Evolutionary conservation across 2,888 invertebrate genomes (phyloP).

Genomic region (Ennomos quercinarius): DNA sequence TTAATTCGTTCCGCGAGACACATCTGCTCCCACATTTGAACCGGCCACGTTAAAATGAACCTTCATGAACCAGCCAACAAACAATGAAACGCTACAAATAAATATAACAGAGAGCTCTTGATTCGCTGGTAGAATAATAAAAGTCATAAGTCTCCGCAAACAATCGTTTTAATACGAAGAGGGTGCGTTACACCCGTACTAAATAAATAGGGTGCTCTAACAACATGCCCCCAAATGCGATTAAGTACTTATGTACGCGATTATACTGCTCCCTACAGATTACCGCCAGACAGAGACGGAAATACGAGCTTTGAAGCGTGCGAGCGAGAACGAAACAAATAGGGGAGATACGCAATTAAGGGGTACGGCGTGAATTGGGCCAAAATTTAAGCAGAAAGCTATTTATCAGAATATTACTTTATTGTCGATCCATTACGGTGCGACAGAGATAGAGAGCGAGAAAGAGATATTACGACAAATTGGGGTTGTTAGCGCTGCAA

Average conservation of each 20-base stretch:
- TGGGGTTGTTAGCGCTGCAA: constrained; percentile 65
- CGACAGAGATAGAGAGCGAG: constrained; percentile 36
- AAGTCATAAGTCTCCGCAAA: constrained; percentile 75
- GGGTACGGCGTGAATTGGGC: constrained; percentile 78
- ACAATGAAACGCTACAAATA: constrained; percentile 1
- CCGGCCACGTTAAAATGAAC: constrained; percentile 57
- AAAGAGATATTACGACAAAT: constrained; percentile 60
- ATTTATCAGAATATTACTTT: constrained; percentile 84
- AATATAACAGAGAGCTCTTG: constrained; percentile 46
- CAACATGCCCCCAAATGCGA: constrained; percentile 76
- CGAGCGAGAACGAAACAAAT: constrained; percentile 53
- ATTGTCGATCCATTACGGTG: constrained; percentile 81
- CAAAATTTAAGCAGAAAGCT: constrained; percentile 83
- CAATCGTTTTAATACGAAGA: constrained; percentile 73
- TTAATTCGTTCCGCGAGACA: constrained; percentile 57
- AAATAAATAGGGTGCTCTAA: constrained; percentile 79
- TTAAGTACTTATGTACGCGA: constrained; percentile 84
- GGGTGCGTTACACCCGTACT: constrained; percentile 67
- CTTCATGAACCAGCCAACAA: constrained; percentile 42
- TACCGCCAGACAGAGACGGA: constrained; percentile 54
- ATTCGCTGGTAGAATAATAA: constrained; percentile 62
- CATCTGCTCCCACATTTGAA: constrained; percentile 57
- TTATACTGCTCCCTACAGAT: constrained; percentile 73
- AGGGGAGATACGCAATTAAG: constrained; percentile 81
- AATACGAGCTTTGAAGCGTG: constrained; percentile 35